phyloP scores from a whole-genome alignment of 2,888 invertebrate genomes.

The Caenorhabditis sp. region DNA sequence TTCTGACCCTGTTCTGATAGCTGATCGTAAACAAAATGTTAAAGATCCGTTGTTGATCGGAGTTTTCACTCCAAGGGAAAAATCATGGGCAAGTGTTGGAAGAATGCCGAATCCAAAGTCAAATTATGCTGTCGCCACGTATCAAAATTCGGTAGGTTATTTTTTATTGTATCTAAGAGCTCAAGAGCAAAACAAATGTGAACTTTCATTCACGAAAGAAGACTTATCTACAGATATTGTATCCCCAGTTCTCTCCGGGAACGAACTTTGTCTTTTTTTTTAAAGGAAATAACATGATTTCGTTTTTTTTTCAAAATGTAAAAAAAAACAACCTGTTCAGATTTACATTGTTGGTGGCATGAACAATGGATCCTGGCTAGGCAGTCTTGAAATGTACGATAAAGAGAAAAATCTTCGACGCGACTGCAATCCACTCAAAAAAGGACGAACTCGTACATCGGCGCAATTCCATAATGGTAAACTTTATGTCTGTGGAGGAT shows the following conservation, averaged over 20 bases:
- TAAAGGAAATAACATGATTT: too few species aligned
- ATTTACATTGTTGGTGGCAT: constrained; percentile 39
- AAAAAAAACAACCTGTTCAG: constrained; percentile 10
- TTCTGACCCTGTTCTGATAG: constrained; percentile 11
- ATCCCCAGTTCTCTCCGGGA: too few species aligned
- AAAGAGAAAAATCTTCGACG: constrained; percentile 28
- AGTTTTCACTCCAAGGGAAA: constrained; percentile 19
- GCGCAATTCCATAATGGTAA: constrained; percentile 34
- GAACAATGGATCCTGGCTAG: constrained; percentile 30
- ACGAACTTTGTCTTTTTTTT: too few species aligned
- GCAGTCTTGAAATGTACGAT: constrained; percentile 31
- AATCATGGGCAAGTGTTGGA: constrained; percentile 20
- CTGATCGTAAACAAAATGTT: constrained; percentile 39
- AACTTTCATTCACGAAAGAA: too few species aligned
- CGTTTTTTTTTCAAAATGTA: background rate
- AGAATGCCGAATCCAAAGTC: constrained; percentile 36
- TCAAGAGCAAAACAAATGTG: too few species aligned
- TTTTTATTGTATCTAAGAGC: too few species aligned
- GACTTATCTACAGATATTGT: too few species aligned
- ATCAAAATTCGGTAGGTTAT: background rate
- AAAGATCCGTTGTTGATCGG: constrained; percentile 34
- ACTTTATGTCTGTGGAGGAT: constrained; percentile 37
- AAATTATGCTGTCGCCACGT: constrained; percentile 32
- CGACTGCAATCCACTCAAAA: constrained; percentile 7
- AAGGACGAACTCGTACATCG: constrained; percentile 33